A percentile compares a stretch with the other conserved stretches of the same genome.
These are phyloP conservation scores for Lasioglossum morio DNA, from an alignment of 2,888 invertebrate species.

Conservation along the genomic window DNA sequence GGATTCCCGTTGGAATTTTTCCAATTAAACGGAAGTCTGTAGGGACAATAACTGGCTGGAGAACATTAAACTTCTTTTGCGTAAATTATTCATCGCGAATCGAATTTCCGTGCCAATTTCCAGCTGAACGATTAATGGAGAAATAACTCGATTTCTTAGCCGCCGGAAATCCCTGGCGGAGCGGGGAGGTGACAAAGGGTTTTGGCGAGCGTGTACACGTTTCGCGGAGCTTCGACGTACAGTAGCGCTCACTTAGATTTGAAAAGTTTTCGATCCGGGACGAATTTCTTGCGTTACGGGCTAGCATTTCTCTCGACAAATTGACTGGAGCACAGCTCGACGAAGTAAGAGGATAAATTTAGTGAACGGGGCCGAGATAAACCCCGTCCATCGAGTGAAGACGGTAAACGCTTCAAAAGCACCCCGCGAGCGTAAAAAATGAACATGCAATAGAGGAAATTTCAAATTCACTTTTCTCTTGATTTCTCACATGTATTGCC, in stretches of 20 bases:
- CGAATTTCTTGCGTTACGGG: not conserved
- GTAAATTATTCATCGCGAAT: conserved; percentile 11
- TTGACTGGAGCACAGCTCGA: not conserved
- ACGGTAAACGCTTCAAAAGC: not conserved
- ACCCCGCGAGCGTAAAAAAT: not conserved
- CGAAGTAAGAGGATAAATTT: not conserved
- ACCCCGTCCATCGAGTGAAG: no score
- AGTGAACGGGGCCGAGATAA: not conserved
- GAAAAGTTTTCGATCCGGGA: not conserved
- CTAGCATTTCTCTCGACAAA: not conserved
- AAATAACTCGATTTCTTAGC: conserved; percentile 19
- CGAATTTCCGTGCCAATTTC: not conserved
- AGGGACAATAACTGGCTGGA: not conserved
- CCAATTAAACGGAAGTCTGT: conserved; percentile 1
- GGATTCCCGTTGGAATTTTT: not conserved
- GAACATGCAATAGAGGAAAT: not conserved
- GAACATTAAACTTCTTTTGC: conserved; percentile 11
- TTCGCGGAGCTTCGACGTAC: not conserved
- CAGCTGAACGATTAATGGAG: not conserved
- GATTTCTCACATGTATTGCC: fast-evolving
- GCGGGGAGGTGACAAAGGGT: not conserved
- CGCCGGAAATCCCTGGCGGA: not conserved
- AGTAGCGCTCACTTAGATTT: not conserved
- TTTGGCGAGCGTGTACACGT: not conserved
- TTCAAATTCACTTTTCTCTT: not conserved